These are phyloP conservation scores for Steinernema khuongi DNA, from an alignment of 1,140 invertebrate genomes.

Conservation along the genomic window DNA sequence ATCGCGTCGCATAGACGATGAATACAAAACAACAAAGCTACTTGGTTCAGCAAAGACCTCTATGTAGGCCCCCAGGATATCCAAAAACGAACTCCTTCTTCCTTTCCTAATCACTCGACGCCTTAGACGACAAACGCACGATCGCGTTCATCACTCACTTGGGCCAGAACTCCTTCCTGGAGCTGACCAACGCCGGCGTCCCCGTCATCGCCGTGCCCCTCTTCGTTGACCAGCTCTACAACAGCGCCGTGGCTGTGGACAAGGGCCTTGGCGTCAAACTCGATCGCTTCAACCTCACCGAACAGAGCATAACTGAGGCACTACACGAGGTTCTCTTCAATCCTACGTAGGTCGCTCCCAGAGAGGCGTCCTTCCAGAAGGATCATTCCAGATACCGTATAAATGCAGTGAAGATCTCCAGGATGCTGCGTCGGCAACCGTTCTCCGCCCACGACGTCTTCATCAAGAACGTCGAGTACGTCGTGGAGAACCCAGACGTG, in stretches of 20 bases:
- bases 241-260: slow-evolving; percentile 27
- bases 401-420: not conserved
- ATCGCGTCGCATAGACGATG: too few species aligned
- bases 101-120: not conserved
- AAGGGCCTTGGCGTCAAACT: slow-evolving; percentile 28
- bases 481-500: not conserved
- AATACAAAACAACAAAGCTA: too few species aligned
- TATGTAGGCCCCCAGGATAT: too few species aligned
- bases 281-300: slow-evolving; percentile 15
- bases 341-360: not conserved
- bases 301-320: slow-evolving; percentile 6
- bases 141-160: slow-evolving; percentile 48
- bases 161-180: slow-evolving; percentile 43
- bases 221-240: slow-evolving; percentile 41
- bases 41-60: too few species aligned
- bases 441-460: not conserved
- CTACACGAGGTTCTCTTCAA: slow-evolving; percentile 16
- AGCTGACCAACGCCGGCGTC: slow-evolving; percentile 41
- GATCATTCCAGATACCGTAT: not conserved
- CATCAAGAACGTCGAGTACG: not conserved
- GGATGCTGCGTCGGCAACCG: not conserved
- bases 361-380: not conserved
- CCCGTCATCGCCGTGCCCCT: slow-evolving; percentile 43
- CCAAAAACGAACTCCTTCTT: too few species aligned
- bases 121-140: slow-evolving; percentile 40